A percentile compares a stretch with the other conserved stretches of the same genome.
Evolutionary conservation across 2,797 vertebrate species (phyloP).

Genomic region (Vireo griseus): DNA sequence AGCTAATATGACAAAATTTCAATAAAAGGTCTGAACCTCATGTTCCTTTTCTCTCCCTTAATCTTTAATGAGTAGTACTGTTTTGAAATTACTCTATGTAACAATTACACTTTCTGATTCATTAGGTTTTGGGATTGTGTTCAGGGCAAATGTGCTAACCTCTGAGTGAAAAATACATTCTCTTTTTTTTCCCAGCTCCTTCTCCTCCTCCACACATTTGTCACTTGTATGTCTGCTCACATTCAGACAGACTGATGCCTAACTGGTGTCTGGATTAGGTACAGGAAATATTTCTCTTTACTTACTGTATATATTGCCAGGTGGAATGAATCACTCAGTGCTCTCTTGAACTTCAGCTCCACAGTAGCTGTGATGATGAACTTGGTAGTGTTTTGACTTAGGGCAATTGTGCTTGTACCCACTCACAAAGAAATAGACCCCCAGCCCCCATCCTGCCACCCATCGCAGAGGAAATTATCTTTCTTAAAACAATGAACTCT

Average conservation of each 20-base stretch:
- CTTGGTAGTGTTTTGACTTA: background rate
- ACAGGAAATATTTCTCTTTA: conserved; percentile 23
- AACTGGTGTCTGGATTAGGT: conserved; percentile 12
- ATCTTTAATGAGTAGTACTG: conserved; percentile 19
- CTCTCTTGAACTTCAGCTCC: conserved; percentile 2
- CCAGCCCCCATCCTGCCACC: background rate
- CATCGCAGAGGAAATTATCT: background rate
- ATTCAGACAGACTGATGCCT: conserved; percentile 24
- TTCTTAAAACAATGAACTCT: background rate
- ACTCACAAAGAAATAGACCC: background rate
- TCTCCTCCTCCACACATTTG: background rate
- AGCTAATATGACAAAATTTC: conserved; percentile 1
- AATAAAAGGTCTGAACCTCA: conserved; percentile 3
- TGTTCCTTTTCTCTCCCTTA: conserved; percentile 9
- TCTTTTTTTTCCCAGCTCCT: background rate
- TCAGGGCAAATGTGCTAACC: conserved; percentile 13
- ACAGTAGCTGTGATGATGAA: background rate
- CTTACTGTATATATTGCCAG: background rate
- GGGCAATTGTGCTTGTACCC: background rate
- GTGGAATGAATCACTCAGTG: conserved; percentile 39
- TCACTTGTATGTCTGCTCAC: background rate
- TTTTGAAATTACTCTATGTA: conserved; percentile 34
- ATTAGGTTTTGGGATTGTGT: conserved; percentile 26
- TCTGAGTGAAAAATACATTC: conserved; percentile 5
- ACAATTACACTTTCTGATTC: conserved; percentile 37